phyloP scores from a whole-genome alignment of 2,113 vertebrate genomes.

The Anthoscopus minutus region DNA sequence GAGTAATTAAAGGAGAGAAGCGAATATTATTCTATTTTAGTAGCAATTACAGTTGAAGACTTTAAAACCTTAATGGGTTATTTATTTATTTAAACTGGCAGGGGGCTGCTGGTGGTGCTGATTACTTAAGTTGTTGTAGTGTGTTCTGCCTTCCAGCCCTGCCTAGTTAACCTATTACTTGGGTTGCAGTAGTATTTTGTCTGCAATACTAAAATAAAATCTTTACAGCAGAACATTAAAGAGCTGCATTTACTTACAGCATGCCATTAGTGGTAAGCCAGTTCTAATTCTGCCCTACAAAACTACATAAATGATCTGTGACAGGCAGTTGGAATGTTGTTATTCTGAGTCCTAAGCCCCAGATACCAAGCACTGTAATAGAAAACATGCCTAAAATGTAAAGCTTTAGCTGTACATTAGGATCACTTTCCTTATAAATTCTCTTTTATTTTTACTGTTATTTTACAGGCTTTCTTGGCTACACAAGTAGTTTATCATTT shows the following conservation, averaged over 20 bases:
- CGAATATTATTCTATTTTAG: constrained; percentile 48
- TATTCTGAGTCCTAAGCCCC: constrained; percentile 75
- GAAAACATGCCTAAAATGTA: constrained; percentile 75
- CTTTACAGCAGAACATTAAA: constrained; percentile 79
- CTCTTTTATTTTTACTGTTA: constrained; percentile 75
- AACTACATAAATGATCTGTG: constrained; percentile 79
- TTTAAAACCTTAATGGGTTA: constrained; percentile 59
- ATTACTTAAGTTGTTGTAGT: constrained; percentile 52
- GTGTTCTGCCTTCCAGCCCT: constrained; percentile 66
- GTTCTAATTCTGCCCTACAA: constrained; percentile 75
- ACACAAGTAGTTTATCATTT: constrained; percentile 93
- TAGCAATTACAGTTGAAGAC: constrained; percentile 50
- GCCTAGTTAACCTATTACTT: constrained; percentile 76
- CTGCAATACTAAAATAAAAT: constrained; percentile 80
- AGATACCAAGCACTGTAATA: constrained; percentile 74
- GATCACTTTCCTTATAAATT: constrained; percentile 80
- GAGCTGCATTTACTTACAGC: constrained; percentile 75
- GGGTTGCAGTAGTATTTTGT: constrained; percentile 76
- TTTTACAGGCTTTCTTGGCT: constrained; percentile 93
- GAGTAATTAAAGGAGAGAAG: constrained; percentile 65
- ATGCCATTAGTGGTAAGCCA: constrained; percentile 78
- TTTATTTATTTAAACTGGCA: constrained; percentile 60
- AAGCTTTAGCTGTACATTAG: constrained; percentile 70
- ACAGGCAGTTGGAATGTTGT: constrained; percentile 80
- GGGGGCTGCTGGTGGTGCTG: constrained; percentile 38